A percentile compares a stretch with the other conserved stretches of the same genome.
Evolutionary conservation across 2,113 vertebrate species (phyloP).

Genomic region (Rallus limicola): DNA sequence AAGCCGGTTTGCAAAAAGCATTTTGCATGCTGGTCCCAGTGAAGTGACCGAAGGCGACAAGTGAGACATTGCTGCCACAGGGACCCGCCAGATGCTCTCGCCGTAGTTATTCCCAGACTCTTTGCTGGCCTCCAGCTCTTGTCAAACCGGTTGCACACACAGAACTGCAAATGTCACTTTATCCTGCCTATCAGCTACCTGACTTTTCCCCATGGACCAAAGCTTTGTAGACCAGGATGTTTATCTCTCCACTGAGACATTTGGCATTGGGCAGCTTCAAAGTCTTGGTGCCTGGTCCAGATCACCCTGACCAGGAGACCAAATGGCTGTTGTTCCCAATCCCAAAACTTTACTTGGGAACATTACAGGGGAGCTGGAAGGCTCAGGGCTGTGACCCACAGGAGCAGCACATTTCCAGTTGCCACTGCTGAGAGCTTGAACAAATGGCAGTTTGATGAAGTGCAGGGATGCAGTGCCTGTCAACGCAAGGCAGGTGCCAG

Average conservation of each 20-base stretch:
- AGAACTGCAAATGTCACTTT: not conserved
- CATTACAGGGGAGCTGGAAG: not conserved
- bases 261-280: not conserved
- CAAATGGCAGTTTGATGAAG: not conserved
- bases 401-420: not conserved
- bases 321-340: not conserved
- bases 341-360: not conserved
- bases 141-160: not conserved
- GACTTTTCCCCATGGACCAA: not conserved
- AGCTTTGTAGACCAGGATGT: not conserved
- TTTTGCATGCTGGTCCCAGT: slow-evolving; percentile 10
- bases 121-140: not conserved
- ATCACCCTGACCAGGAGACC: not conserved
- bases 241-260: not conserved
- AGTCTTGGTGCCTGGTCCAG: not conserved
- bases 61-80: not conserved
- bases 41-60: slow-evolving; percentile 1
- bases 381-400: not conserved
- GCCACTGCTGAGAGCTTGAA: not conserved
- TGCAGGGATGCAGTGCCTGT: not conserved
- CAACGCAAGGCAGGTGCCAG: fast-evolving
- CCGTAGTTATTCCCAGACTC: not conserved
- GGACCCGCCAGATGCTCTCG: not conserved
- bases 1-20: not conserved
- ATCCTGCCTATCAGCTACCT: not conserved